Evolutionary conservation across 2,113 vertebrate species (phyloP).

Genomic region (Oncorhynchus nerka): DNA sequence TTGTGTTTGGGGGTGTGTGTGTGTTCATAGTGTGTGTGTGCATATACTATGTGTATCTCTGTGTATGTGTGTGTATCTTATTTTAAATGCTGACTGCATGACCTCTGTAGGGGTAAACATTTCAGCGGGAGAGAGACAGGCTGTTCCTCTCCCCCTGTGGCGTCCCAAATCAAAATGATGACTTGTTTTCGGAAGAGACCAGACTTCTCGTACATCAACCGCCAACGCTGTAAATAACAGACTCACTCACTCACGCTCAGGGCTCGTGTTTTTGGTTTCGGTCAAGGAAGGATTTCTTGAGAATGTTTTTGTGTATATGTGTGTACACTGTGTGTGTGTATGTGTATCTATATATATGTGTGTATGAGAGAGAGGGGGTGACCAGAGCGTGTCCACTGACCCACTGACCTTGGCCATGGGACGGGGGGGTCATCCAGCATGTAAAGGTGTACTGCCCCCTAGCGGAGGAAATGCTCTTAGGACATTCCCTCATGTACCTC

Average conservation of each 20-base stretch:
- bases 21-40: background rate
- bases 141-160: slow-evolving; percentile 65
- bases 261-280: slow-evolving; percentile 6
- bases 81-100: slow-evolving; percentile 21
- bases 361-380: background rate
- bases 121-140: slow-evolving; percentile 54
- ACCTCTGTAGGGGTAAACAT: slow-evolving; percentile 68
- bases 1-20: background rate
- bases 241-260: background rate
- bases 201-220: slow-evolving; percentile 55
- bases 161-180: slow-evolving; percentile 66
- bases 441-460: background rate
- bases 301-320: background rate
- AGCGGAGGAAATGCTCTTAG: background rate
- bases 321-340: background rate
- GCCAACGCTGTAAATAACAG: slow-evolving; percentile 6
- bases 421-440: background rate
- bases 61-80: slow-evolving; percentile 21
- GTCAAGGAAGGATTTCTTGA: slow-evolving; percentile 20
- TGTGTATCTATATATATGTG: background rate
- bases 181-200: slow-evolving; percentile 62
- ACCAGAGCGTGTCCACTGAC: too few relatives aligned
- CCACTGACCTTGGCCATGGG: background rate
- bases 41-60: background rate
- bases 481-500: background rate